These are phyloP conservation scores for Eira barbara DNA, from an alignment of 2,113 vertebrate genomes.

Conservation along the genomic window DNA sequence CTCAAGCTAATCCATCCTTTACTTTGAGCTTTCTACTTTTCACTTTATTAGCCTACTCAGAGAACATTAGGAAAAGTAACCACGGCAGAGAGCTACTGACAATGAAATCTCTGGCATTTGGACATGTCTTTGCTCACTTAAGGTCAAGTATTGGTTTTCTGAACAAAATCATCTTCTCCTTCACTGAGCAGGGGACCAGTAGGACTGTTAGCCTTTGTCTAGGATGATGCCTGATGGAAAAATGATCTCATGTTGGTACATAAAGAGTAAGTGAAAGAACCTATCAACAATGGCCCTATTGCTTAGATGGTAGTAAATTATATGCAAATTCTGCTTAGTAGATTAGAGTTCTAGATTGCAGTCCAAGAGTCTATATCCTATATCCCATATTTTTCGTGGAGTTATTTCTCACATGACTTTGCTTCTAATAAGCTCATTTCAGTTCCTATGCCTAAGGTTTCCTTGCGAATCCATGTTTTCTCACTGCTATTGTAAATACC, in stretches of 20 bases:
- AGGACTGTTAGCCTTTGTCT: neutral
- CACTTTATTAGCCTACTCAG: neutral
- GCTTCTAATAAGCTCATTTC: neutral
- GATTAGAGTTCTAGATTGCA: neutral
- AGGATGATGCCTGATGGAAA: neutral
- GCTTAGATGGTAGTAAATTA: neutral
- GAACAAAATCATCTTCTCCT: neutral
- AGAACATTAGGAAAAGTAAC: constrained; percentile 41
- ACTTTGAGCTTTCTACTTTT: neutral
- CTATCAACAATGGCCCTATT: neutral
- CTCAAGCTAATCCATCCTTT: neutral
- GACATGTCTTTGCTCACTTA: constrained; percentile 43
- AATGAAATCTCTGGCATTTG: constrained; percentile 46
- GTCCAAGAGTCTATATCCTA: neutral
- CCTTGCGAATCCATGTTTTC: neutral
- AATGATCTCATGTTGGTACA: neutral
- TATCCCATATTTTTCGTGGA: neutral
- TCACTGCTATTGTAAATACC: neutral
- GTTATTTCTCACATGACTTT: neutral
- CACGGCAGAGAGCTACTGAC: constrained; percentile 39
- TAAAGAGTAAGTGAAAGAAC: neutral
- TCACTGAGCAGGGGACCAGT: neutral
- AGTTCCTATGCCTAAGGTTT: neutral
- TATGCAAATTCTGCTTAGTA: neutral
- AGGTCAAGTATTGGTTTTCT: neutral